Evolutionary conservation across 1,140 invertebrate species (phyloP).

Genomic region (Rhyacophila brunnea): DNA sequence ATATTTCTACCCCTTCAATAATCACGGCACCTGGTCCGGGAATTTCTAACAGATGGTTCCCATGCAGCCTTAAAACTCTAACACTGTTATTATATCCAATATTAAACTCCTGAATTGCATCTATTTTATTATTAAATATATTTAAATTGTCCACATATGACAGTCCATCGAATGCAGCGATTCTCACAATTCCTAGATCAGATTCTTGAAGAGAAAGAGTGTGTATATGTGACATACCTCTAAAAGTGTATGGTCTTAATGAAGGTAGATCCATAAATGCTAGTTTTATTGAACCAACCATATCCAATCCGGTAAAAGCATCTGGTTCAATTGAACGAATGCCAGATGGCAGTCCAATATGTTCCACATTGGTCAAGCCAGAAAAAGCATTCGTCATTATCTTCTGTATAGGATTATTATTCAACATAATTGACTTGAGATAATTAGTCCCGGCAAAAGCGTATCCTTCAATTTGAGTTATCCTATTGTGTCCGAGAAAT

Average conservation of each 20-base stretch:
- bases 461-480: conserved; percentile 72
- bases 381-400: conserved; percentile 77
- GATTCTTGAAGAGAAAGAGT: conserved; percentile 74
- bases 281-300: conserved; percentile 72
- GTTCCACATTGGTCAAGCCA: conserved; percentile 74
- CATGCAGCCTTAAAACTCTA: conserved; percentile 67
- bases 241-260: conserved; percentile 69
- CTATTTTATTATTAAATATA: conserved; percentile 80
- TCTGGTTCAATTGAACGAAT: conserved; percentile 72
- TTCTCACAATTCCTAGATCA: conserved; percentile 70
- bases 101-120: conserved; percentile 70
- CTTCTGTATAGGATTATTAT: conserved; percentile 72
- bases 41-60: conserved; percentile 77
- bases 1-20: conserved; percentile 63
- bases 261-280: conserved; percentile 77
- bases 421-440: conserved; percentile 70
- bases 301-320: conserved; percentile 77
- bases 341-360: conserved; percentile 73
- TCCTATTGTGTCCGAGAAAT: conserved; percentile 74
- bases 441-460: conserved; percentile 82
- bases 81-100: conserved; percentile 67
- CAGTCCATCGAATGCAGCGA: conserved; percentile 71
- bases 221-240: conserved; percentile 71
- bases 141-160: conserved; percentile 67
- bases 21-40: conserved; percentile 65